Conservation (phyloP, 2,113 vertebrate genomes). For the Marmota flaviventris region DNA sequence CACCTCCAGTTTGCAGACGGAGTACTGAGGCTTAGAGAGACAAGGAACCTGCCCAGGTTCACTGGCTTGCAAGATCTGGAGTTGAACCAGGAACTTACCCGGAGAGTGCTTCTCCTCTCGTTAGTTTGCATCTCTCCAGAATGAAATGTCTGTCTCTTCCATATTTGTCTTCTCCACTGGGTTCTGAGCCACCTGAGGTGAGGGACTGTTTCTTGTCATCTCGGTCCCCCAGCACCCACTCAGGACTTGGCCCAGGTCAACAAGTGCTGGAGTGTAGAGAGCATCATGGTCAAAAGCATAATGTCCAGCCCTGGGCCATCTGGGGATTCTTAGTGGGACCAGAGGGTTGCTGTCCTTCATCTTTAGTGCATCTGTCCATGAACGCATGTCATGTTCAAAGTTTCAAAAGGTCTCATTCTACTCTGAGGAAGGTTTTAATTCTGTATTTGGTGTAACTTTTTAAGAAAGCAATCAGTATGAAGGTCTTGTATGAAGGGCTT, state of each 20-base stretch:
- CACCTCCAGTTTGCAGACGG: background rate
- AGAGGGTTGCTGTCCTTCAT: background rate
- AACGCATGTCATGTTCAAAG: background rate
- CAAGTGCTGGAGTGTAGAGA: background rate
- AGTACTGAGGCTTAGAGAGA: background rate
- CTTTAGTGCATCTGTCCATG: background rate
- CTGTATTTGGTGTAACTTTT: background rate
- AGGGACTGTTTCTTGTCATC: background rate
- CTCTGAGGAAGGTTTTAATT: background rate
- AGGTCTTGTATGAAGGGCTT: background rate
- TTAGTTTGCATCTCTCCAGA: background rate
- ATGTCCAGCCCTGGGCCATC: background rate
- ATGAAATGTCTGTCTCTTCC: background rate
- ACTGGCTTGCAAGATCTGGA: background rate
- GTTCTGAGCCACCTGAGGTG: background rate
- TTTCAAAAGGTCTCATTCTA: background rate
- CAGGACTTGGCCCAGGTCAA: background rate
- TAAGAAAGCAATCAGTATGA: background rate
- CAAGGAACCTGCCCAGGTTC: background rate
- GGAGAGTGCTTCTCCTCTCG: background rate
- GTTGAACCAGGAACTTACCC: background rate
- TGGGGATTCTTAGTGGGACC: too few species aligned
- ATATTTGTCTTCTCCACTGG: background rate
- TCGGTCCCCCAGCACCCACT: background rate
- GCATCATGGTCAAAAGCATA: background rate